phyloP scores from a whole-genome alignment of 1,140 invertebrate species.

The Thrips palmi region DNA sequence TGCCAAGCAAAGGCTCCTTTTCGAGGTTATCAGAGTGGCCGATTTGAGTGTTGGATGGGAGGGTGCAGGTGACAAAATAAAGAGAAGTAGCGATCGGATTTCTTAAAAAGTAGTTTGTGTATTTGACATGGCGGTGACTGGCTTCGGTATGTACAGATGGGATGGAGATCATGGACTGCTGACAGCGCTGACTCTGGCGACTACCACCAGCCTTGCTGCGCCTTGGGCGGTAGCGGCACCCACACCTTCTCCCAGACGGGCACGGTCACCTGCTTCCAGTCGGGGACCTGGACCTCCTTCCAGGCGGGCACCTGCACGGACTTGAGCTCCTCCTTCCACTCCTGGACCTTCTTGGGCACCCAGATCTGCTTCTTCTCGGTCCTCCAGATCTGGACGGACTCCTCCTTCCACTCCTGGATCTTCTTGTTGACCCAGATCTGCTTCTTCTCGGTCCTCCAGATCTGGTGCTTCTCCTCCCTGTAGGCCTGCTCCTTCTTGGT shows the following conservation, averaged over 20 bases:
- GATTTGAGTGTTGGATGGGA: no score
- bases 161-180: no score
- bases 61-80: no score
- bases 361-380: constrained; percentile 61
- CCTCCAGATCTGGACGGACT: constrained; percentile 59
- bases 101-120: no score
- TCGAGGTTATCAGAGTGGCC: no score
- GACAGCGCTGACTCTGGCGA: not conserved
- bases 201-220: not conserved
- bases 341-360: constrained; percentile 52
- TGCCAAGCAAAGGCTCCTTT: no score
- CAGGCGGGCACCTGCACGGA: constrained; percentile 25
- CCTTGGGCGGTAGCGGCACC: constrained; percentile 1
- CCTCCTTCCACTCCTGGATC: constrained; percentile 58
- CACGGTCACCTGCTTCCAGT: constrained; percentile 39
- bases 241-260: constrained; percentile 16
- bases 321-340: constrained; percentile 59
- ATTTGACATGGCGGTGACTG: no score
- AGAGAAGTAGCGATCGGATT: no score
- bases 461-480: constrained; percentile 24
- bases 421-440: constrained; percentile 61
- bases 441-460: constrained; percentile 55
- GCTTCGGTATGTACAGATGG: no score
- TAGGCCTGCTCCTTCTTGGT: constrained; percentile 18
- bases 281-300: constrained; percentile 40